A percentile compares a stretch with the other conserved stretches of the same genome.
These are phyloP conservation scores for Serrognathus titanus DNA, from an alignment of 2,888 invertebrate species.

Conservation along the genomic window DNA sequence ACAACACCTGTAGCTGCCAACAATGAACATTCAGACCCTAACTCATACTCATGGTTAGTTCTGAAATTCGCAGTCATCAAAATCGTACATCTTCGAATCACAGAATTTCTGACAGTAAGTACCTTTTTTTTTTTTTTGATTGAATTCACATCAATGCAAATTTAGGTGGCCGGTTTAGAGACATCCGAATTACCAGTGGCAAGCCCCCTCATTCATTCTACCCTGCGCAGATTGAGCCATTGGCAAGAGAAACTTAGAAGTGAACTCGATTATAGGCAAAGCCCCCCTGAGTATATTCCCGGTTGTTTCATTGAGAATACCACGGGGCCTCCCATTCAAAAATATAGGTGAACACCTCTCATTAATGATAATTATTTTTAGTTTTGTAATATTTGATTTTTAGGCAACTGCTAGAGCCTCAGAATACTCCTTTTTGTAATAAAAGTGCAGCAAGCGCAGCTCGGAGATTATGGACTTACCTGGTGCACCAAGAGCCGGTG, in stretches of 20 bases:
- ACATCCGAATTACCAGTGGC: slow-evolving; percentile 80
- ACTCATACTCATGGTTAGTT: slow-evolving; percentile 94
- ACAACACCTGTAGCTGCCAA: slow-evolving; percentile 57
- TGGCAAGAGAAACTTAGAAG: slow-evolving; percentile 79
- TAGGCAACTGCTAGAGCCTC: slow-evolving; percentile 83
- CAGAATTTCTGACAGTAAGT: slow-evolving; percentile 68
- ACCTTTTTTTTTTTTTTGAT: neutral
- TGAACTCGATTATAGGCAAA: slow-evolving; percentile 73
- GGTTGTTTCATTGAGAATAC: slow-evolving; percentile 82
- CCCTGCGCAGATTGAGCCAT: slow-evolving; percentile 77
- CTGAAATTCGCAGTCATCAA: slow-evolving; percentile 86
- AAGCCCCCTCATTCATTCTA: slow-evolving; percentile 89
- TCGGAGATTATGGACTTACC: slow-evolving; percentile 85
- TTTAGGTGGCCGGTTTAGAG: slow-evolving; percentile 47
- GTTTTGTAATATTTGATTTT: slow-evolving; percentile 39
- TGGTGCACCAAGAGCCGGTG: slow-evolving; percentile 88
- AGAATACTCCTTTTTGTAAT: slow-evolving; percentile 90
- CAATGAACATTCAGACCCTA: slow-evolving; percentile 87
- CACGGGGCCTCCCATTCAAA: slow-evolving; percentile 82
- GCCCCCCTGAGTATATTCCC: slow-evolving; percentile 83
- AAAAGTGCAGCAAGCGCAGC: slow-evolving; percentile 70
- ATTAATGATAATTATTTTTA: neutral
- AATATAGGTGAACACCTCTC: slow-evolving; percentile 63
- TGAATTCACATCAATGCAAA: neutral
- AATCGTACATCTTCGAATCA: slow-evolving; percentile 78